phyloP scores from a whole-genome alignment of 2,888 invertebrate species.

The Drosophila merina region DNA sequence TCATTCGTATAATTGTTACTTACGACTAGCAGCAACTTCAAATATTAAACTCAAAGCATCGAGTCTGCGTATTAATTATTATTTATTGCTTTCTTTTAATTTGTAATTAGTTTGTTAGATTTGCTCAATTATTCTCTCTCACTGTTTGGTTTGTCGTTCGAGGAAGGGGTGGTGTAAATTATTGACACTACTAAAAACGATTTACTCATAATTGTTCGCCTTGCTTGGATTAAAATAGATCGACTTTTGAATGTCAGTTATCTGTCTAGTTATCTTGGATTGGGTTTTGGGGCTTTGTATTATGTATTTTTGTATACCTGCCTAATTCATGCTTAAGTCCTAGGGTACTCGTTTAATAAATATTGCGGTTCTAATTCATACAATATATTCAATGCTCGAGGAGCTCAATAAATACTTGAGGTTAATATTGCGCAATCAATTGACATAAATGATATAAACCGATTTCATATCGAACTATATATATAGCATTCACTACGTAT shows the following conservation, averaged over 20 bases:
- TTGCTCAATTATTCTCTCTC: slow-evolving; percentile 10
- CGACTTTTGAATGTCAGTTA: slow-evolving; percentile 30
- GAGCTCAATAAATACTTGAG: slow-evolving; percentile 46
- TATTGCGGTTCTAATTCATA: slow-evolving; percentile 37
- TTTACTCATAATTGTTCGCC: slow-evolving; percentile 67
- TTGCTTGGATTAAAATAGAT: slow-evolving; percentile 60
- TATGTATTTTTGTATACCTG: slow-evolving; percentile 20
- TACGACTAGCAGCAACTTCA: slow-evolving; percentile 63
- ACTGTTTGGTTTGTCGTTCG: slow-evolving; percentile 28
- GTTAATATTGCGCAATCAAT: slow-evolving; percentile 46
- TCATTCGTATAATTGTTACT: slow-evolving; percentile 68
- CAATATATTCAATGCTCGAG: slow-evolving; percentile 36
- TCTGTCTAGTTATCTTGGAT: slow-evolving; percentile 24
- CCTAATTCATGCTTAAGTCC: slow-evolving; percentile 23
- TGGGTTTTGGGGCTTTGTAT: neutral
- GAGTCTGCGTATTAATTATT: slow-evolving; percentile 58
- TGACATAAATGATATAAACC: slow-evolving; percentile 52
- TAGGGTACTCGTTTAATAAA: slow-evolving; percentile 33
- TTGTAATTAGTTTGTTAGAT: slow-evolving; percentile 55
- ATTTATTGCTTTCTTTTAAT: slow-evolving; percentile 38
- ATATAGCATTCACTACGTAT: slow-evolving; percentile 34
- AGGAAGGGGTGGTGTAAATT: slow-evolving; percentile 65
- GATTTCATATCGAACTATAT: slow-evolving; percentile 28
- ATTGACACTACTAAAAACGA: slow-evolving; percentile 76
- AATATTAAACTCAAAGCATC: slow-evolving; percentile 55